Percentiles rank a stretch among this genome's conserved stretches.
Conservation (phyloP, 2,888 invertebrate species). For the Rhagonycha fulva region DNA sequence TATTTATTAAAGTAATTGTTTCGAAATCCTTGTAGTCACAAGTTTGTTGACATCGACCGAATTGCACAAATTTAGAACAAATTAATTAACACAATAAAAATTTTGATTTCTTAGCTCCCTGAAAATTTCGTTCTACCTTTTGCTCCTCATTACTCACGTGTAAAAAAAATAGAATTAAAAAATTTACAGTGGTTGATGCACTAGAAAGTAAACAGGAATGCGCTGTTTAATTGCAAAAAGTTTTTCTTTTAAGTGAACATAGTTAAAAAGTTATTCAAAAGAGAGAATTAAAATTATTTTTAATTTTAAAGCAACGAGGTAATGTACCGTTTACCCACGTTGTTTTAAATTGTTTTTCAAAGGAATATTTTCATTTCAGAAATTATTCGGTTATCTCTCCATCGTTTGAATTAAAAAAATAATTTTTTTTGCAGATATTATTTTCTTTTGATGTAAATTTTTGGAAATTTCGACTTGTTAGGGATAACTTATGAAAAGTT, state of each 20-base stretch:
- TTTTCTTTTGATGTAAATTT: not conserved
- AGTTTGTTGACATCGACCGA: constrained; percentile 1
- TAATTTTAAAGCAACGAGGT: not conserved
- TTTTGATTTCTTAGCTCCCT: not conserved
- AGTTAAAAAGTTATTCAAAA: not conserved
- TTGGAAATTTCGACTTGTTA: too few relatives aligned
- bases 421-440: not conserved
- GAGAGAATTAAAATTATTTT: not conserved
- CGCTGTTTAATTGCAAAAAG: not conserved
- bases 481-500: not conserved
- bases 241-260: not conserved
- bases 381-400: not conserved
- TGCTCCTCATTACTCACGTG: too few relatives aligned
- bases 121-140: too few relatives aligned
- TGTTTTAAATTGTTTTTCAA: not conserved
- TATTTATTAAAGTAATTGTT: not conserved
- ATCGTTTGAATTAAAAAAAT: not conserved
- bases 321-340: not conserved
- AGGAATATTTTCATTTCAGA: not conserved
- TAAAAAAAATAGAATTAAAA: not conserved
- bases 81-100: not conserved
- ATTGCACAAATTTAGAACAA: not conserved
- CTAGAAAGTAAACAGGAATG: not conserved
- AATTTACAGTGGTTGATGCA: not conserved
- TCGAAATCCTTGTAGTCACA: not conserved